A percentile compares a stretch with the other conserved stretches of the same genome.
phyloP scores from a whole-genome alignment of 2,113 vertebrate genomes.

The Otocyon megalotis region DNA sequence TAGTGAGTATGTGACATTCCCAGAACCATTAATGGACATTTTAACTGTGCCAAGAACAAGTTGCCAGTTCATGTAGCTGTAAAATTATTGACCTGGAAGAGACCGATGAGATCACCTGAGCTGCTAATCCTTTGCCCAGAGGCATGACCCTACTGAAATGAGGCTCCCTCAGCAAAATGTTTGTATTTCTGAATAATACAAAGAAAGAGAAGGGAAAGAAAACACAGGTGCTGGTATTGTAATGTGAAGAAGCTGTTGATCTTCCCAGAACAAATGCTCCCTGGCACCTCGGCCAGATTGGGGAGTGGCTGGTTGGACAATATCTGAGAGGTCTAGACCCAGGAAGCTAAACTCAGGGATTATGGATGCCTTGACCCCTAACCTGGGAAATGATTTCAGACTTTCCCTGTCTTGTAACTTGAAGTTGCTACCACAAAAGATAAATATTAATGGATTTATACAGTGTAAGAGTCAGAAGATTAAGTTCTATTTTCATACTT shows the following conservation, averaged over 20 bases:
- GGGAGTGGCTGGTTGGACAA: not conserved
- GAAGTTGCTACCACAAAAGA: slow-evolving; percentile 3
- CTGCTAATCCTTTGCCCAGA: slow-evolving; percentile 13
- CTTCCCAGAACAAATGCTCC: not conserved
- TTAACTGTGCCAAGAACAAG: slow-evolving; percentile 48
- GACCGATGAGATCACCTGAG: slow-evolving; percentile 15
- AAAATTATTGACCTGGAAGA: slow-evolving; percentile 62
- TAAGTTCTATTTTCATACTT: not conserved
- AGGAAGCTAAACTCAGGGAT: not conserved
- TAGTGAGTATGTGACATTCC: not conserved
- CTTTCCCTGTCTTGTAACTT: not conserved
- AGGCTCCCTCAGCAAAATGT: slow-evolving; percentile 13
- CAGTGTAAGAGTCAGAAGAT: not conserved
- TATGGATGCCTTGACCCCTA: not conserved
- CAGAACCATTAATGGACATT: slow-evolving; percentile 12
- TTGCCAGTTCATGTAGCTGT: slow-evolving; percentile 18
- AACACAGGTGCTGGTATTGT: not conserved
- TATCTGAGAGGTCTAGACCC: slow-evolving; percentile 18
- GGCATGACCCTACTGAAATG: not conserved
- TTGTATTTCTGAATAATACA: not conserved
- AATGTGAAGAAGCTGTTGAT: not conserved
- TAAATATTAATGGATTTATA: slow-evolving; percentile 37
- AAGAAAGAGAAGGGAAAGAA: not conserved
- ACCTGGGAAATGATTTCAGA: not conserved
- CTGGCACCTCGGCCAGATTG: not conserved